Percentiles rank a stretch among this genome's conserved stretches.
These are phyloP conservation scores for Plagiodera versicolora DNA, from an alignment of 2,888 invertebrate genomes.

Conservation along the genomic window DNA sequence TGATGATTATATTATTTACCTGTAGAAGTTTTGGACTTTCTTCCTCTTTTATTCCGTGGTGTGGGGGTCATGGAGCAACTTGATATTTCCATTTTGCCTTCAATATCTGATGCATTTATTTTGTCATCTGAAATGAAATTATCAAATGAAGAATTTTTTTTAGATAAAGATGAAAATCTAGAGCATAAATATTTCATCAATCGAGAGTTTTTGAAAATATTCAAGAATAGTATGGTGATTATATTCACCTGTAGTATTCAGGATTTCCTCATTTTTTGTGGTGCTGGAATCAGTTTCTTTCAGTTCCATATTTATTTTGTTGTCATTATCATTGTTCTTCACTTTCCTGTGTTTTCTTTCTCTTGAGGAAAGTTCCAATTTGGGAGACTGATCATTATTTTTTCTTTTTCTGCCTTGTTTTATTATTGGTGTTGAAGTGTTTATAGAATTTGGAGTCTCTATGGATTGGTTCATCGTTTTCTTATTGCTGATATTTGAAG, in stretches of 20 bases:
- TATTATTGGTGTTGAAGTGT: neutral
- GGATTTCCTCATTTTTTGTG: neutral
- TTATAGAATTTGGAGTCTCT: neutral
- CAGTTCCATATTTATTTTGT: neutral
- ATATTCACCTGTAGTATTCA: neutral
- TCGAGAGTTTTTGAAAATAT: too few relatives aligned
- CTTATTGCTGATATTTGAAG: neutral
- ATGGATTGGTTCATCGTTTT: neutral
- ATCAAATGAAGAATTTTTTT: too few relatives aligned
- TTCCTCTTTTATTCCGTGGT: neutral
- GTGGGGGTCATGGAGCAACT: too few relatives aligned
- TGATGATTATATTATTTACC: neutral
- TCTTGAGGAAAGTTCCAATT: conserved; percentile 27
- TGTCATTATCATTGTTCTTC: conserved; percentile 16
- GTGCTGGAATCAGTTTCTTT: neutral
- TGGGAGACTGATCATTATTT: conserved; percentile 5
- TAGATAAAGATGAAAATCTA: too few relatives aligned
- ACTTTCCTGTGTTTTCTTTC: conserved; percentile 38
- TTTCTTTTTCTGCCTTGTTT: conserved; percentile 4
- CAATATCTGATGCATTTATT: too few relatives aligned
- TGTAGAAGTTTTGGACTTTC: neutral
- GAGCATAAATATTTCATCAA: too few relatives aligned
- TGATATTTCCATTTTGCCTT: too few relatives aligned
- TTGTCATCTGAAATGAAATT: too few relatives aligned
- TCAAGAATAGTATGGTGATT: too few relatives aligned